Evolutionary conservation across 1,140 invertebrate genomes (phyloP).

Genomic region (Drosophila yakuba): DNA sequence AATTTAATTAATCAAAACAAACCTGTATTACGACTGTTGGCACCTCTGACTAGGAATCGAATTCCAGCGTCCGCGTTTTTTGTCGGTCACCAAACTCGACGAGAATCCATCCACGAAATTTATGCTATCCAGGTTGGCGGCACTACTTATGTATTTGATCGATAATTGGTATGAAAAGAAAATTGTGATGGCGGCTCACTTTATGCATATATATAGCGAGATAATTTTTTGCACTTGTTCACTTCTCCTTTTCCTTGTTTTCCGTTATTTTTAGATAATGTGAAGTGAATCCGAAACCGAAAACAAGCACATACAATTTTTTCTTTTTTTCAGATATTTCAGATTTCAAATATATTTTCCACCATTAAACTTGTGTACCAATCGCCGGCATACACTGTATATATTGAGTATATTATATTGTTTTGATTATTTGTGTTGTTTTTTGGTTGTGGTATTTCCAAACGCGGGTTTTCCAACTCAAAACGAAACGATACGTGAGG

Average conservation of each 20-base stretch:
- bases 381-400: constrained; percentile 19
- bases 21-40: constrained; percentile 43
- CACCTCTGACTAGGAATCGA: constrained; percentile 14
- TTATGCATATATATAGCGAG: not conserved
- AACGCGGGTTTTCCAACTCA: constrained; percentile 30
- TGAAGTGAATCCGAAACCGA: constrained; percentile 18
- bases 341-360: constrained; percentile 16
- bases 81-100: constrained; percentile 28
- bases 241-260: constrained; percentile 39
- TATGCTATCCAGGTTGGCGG: constrained; percentile 15
- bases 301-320: constrained; percentile 7
- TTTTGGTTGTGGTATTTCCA: constrained; percentile 2
- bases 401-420: constrained; percentile 11
- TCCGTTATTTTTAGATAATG: constrained; percentile 38
- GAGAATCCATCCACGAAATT: constrained; percentile 14
- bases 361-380: constrained; percentile 1
- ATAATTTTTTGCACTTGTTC: constrained; percentile 55
- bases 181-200: constrained; percentile 17
- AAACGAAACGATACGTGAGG: constrained; percentile 15
- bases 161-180: constrained; percentile 67
- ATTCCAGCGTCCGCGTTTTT: constrained; percentile 13
- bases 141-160: constrained; percentile 67
- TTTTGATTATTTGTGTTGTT: constrained; percentile 12
- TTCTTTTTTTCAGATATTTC: not conserved
- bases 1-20: constrained; percentile 66